A percentile compares a stretch with the other conserved stretches of the same genome.
These are phyloP conservation scores for Callimorpha dominula DNA, from an alignment of 2,888 invertebrate genomes.

Conservation along the genomic window DNA sequence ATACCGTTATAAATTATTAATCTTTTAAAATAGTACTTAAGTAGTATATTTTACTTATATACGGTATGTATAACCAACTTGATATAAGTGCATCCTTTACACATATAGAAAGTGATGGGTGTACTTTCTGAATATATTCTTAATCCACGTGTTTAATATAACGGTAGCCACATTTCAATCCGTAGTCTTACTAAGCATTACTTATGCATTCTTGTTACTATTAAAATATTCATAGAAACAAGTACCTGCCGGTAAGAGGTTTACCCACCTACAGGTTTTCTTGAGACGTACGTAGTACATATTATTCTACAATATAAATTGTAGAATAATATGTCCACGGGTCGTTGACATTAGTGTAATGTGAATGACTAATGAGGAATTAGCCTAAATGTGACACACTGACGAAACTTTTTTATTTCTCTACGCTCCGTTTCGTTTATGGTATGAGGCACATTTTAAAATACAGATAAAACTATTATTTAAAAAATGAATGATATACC, in stretches of 20 bases:
- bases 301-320: constrained; percentile 18
- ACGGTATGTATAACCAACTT: too few species aligned
- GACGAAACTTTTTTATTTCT: constrained; percentile 2
- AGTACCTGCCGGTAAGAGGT: not conserved
- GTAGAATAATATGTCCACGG: constrained; percentile 14
- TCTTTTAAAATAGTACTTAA: too few species aligned
- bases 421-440: not conserved
- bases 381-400: constrained; percentile 10
- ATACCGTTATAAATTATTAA: too few species aligned
- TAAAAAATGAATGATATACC: not conserved
- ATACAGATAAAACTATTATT: not conserved
- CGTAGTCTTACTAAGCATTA: not conserved
- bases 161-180: not conserved
- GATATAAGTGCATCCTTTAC: too few species aligned
- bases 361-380: constrained; percentile 13
- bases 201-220: constrained; percentile 4
- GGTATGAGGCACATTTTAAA: not conserved
- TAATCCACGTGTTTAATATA: not conserved
- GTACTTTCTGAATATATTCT: not conserved
- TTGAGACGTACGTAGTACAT: constrained; percentile 2
- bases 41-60: too few species aligned
- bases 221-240: constrained; percentile 10
- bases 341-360: constrained; percentile 18
- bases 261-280: constrained; percentile 3
- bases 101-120: too few species aligned